These are phyloP conservation scores for Amphiprion ocellaris DNA, from an alignment of 2,113 vertebrate species.

Conservation along the genomic window DNA sequence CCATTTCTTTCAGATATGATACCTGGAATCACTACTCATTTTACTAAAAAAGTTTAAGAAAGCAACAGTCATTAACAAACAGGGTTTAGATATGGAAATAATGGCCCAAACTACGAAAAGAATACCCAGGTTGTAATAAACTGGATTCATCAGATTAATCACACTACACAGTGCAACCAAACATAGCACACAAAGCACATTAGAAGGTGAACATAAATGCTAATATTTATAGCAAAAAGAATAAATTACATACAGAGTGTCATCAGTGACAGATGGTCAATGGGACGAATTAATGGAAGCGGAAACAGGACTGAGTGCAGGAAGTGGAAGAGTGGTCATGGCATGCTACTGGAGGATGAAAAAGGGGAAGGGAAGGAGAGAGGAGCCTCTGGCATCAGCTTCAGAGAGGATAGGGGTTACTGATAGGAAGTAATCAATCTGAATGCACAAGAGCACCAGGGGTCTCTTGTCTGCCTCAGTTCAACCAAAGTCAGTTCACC, in stretches of 20 bases:
- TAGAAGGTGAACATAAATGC: constrained; percentile 18
- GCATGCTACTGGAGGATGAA: constrained; percentile 73
- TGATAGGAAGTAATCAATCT: constrained; percentile 67
- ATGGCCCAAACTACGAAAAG: background rate
- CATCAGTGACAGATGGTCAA: background rate
- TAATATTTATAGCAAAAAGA: constrained; percentile 1
- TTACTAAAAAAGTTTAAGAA: background rate
- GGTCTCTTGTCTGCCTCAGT: constrained; percentile 20
- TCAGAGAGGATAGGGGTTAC: constrained; percentile 93
- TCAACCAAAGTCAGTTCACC: constrained; percentile 10
- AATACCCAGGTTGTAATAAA: constrained; percentile 21
- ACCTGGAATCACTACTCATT: background rate
- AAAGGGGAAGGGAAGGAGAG: constrained; percentile 72
- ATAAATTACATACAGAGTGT: background rate
- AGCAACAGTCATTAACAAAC: background rate
- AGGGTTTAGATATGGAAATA: background rate
- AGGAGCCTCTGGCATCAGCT: constrained; percentile 99
- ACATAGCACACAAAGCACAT: background rate
- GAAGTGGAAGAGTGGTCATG: constrained; percentile 29
- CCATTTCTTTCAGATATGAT: background rate
- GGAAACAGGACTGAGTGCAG: constrained; percentile 43
- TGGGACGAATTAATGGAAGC: constrained; percentile 38
- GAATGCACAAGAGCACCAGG: constrained; percentile 1
- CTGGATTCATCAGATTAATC: constrained; percentile 6
- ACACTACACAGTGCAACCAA: background rate